phyloP scores from a whole-genome alignment of 2,113 vertebrate genomes.

The Saccopteryx bilineata region DNA sequence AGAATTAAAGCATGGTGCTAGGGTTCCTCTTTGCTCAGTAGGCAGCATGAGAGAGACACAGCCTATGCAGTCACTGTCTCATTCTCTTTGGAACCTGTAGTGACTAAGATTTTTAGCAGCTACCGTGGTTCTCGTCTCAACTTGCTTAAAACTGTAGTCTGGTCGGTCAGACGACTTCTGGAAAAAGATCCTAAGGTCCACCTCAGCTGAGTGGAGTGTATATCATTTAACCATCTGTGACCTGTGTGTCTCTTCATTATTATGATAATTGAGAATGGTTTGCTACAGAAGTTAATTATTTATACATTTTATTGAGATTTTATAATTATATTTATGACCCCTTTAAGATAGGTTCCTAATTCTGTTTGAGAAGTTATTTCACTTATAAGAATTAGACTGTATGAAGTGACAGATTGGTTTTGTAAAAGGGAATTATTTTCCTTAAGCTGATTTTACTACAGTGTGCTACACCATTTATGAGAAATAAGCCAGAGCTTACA shows the following conservation, averaged over 20 bases:
- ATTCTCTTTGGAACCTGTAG: background rate
- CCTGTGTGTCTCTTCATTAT: background rate
- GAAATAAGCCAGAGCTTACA: background rate
- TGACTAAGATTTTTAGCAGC: background rate
- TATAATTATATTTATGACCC: background rate
- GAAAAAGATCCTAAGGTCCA: background rate
- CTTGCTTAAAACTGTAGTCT: constrained; percentile 11
- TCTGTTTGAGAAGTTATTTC: constrained; percentile 1
- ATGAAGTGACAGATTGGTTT: constrained; percentile 34
- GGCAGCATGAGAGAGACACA: background rate
- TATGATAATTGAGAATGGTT: background rate
- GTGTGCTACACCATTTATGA: background rate
- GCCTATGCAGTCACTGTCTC: background rate
- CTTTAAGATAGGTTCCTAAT: background rate
- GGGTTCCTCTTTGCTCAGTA: background rate
- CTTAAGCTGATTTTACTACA: background rate
- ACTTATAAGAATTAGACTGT: constrained; percentile 3
- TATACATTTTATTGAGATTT: background rate
- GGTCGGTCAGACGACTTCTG: background rate
- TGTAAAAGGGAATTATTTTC: background rate
- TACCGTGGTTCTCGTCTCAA: background rate
- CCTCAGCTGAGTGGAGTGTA: background rate
- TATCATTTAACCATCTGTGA: background rate
- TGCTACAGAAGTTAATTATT: background rate
- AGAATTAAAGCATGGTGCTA: background rate